A percentile compares a stretch with the other conserved stretches of the same genome.
Conservation (phyloP, 2,888 invertebrate species). For the Leucophenga maculata region DNA sequence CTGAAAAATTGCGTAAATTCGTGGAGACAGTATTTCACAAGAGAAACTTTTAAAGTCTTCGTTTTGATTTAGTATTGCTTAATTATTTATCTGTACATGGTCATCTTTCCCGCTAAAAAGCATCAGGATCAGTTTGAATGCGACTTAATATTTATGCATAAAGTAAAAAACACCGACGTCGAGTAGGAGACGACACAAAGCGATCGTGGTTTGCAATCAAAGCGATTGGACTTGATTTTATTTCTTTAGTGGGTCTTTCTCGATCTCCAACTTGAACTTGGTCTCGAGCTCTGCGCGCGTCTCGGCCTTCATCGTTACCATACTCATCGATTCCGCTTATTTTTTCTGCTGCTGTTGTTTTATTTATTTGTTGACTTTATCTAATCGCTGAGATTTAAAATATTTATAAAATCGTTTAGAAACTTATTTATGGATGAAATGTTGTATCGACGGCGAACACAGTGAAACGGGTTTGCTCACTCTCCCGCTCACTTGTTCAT, state of each 20-base stretch:
- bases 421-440: constrained; percentile 64
- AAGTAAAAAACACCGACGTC: too few relatives aligned
- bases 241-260: too few relatives aligned
- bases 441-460: constrained; percentile 46
- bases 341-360: constrained; percentile 51
- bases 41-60: too few relatives aligned
- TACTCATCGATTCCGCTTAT: constrained; percentile 9
- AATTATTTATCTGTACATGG: constrained; percentile 27
- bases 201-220: too few relatives aligned
- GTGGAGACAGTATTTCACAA: too few relatives aligned
- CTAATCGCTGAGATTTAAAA: constrained; percentile 66
- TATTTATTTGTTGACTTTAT: constrained; percentile 67
- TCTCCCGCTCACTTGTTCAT: neutral
- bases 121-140: neutral
- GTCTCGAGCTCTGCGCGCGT: neutral
- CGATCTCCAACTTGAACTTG: too few relatives aligned
- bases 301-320: constrained; percentile 19
- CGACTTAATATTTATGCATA: constrained; percentile 4
- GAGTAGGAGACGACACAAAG: too few relatives aligned
- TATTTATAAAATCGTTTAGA: constrained; percentile 66
- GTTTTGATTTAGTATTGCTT: constrained; percentile 5
- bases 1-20: too few relatives aligned
- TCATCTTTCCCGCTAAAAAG: neutral
- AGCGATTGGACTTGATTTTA: too few relatives aligned
- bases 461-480: constrained; percentile 26